phyloP scores from a whole-genome alignment of 2,888 invertebrate species.

The Disparrhopalites patrizii region DNA sequence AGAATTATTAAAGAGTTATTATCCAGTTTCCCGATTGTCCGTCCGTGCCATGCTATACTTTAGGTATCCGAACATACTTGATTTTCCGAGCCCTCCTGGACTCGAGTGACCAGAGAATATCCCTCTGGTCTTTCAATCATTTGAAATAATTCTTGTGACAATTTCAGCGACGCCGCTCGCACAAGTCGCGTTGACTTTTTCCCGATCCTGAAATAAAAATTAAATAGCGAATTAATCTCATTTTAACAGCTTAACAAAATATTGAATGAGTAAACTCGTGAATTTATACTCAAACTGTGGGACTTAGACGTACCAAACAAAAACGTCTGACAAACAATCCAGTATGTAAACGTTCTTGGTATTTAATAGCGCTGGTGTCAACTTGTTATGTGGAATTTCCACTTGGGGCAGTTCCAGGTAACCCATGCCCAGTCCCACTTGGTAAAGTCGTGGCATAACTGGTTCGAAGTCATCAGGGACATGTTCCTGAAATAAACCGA shows the following conservation, averaged over 20 bases:
- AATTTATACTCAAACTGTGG: not conserved
- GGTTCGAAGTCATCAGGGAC: slow-evolving; percentile 65
- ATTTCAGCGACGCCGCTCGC: slow-evolving; percentile 89
- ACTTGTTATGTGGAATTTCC: slow-evolving; percentile 68
- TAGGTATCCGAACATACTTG: slow-evolving; percentile 58
- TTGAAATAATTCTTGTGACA: slow-evolving; percentile 92
- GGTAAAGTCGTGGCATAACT: slow-evolving; percentile 73
- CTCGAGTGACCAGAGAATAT: slow-evolving; percentile 80
- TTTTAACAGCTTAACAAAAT: not conserved
- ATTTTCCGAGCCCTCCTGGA: slow-evolving; percentile 87
- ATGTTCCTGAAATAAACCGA: slow-evolving; percentile 60
- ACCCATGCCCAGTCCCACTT: slow-evolving; percentile 96
- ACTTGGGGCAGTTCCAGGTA: slow-evolving; percentile 96
- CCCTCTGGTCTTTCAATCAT: slow-evolving; percentile 75
- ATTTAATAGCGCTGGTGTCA: slow-evolving; percentile 72
- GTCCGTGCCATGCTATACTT: not conserved
- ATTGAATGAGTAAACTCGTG: not conserved
- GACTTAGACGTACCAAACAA: slow-evolving; percentile 71
- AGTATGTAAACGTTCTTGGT: slow-evolving; percentile 94
- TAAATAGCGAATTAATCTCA: not conserved
- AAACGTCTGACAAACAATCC: slow-evolving; percentile 89
- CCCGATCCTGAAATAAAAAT: slow-evolving; percentile 69
- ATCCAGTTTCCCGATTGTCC: not conserved
- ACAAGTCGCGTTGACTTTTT: slow-evolving; percentile 94
- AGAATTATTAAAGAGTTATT: not conserved